These are phyloP conservation scores for Bujurquina vittata DNA, from an alignment of 2,113 vertebrate genomes.

Conservation along the genomic window DNA sequence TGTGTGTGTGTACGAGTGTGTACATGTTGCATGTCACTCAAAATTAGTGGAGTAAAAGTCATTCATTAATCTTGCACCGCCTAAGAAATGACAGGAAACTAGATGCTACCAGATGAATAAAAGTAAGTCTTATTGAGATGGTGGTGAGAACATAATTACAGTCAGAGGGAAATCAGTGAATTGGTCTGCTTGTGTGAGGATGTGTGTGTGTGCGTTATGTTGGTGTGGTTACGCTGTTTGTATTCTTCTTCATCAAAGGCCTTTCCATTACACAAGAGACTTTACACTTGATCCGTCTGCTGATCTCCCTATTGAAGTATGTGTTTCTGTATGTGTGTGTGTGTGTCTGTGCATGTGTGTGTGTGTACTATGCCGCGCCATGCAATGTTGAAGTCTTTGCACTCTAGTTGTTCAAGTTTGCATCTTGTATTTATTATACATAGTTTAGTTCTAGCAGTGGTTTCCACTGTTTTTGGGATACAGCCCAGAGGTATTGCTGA, in stretches of 20 bases:
- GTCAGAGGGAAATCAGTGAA: conserved; percentile 47
- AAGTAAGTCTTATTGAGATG: conserved; percentile 54
- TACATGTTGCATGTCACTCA: conserved; percentile 33
- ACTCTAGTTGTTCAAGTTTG: conserved; percentile 13
- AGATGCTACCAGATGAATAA: conserved; percentile 44
- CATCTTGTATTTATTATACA: conserved; percentile 14
- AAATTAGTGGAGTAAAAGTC: conserved; percentile 63
- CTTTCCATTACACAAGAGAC: conserved; percentile 64
- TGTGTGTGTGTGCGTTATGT: conserved; percentile 25
- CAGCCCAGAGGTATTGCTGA: background rate
- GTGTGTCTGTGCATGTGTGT: conserved; percentile 17
- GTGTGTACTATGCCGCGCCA: background rate
- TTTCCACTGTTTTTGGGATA: background rate
- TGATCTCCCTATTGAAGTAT: conserved; percentile 62
- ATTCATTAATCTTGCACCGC: conserved; percentile 49
- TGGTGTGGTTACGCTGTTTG: conserved; percentile 64
- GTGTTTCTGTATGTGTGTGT: conserved; percentile 32
- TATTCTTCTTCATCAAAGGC: conserved; percentile 71
- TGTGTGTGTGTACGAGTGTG: background rate
- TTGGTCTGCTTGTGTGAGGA: conserved; percentile 23
- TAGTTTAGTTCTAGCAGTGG: background rate
- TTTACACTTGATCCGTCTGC: conserved; percentile 69
- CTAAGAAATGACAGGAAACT: conserved; percentile 57
- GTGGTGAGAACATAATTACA: conserved; percentile 65
- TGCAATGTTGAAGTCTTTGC: conserved; percentile 14